These are phyloP conservation scores for Pogonocherus hispidulus DNA, from an alignment of 2,888 invertebrate genomes.

Conservation along the genomic window DNA sequence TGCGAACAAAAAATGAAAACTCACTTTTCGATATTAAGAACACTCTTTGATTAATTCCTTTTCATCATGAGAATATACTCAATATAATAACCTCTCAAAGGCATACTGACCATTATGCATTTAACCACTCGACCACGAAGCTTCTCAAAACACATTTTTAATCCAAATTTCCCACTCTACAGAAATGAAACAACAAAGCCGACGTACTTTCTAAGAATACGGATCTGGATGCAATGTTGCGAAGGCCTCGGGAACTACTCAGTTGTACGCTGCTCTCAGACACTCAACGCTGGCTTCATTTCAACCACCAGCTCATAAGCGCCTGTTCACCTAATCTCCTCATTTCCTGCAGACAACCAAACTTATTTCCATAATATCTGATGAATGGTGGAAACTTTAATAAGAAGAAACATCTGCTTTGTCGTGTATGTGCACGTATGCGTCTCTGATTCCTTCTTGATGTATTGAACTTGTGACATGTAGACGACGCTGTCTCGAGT, in stretches of 20 bases:
- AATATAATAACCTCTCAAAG: no score
- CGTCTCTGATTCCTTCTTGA: conserved; percentile 24
- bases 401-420: conserved; percentile 43
- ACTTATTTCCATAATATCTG: conserved; percentile 55
- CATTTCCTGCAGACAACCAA: conserved; percentile 49
- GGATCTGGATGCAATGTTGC: not conserved
- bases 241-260: conserved; percentile 5
- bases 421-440: conserved; percentile 20
- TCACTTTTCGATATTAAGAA: no score
- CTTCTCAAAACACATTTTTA: no score
- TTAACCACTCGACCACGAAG: no score
- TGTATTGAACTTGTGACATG: conserved; percentile 31
- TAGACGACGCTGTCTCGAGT: conserved; percentile 40
- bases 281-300: conserved; percentile 21
- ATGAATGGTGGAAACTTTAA: conserved; percentile 53
- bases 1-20: no score
- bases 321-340: conserved; percentile 48
- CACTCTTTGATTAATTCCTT: no score
- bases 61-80: no score
- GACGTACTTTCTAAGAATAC: not conserved
- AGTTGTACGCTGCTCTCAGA: conserved; percentile 28
- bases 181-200: no score
- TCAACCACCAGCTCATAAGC: conserved; percentile 27
- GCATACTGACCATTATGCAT: no score
- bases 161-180: no score